phyloP scores from a whole-genome alignment of 2,888 invertebrate genomes.

The Lampropteryx suffumata region DNA sequence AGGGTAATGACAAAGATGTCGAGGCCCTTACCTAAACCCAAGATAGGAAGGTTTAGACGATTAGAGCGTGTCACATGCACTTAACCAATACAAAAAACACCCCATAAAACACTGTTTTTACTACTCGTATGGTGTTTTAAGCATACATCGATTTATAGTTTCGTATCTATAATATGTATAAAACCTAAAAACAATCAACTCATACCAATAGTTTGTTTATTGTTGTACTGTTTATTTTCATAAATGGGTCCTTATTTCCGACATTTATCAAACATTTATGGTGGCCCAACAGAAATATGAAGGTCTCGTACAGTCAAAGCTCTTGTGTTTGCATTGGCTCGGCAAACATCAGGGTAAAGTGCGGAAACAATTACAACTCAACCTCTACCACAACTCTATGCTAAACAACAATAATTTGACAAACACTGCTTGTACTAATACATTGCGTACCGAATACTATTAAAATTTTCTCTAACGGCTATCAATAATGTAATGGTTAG shows the following conservation, averaged over 20 bases:
- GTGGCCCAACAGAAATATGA: slow-evolving; percentile 48
- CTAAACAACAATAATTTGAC: slow-evolving; percentile 5
- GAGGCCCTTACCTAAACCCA: too few relatives aligned
- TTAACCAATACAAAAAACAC: too few relatives aligned
- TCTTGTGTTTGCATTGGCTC: slow-evolving; percentile 68
- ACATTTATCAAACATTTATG: slow-evolving; percentile 43
- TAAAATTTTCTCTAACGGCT: rapidly evolving
- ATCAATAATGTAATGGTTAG: slow-evolving; percentile 27
- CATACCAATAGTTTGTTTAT: too few relatives aligned
- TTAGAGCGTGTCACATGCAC: too few relatives aligned
- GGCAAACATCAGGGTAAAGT: slow-evolving; percentile 72
- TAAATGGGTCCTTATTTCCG: slow-evolving; percentile 8
- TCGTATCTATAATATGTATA: too few relatives aligned
- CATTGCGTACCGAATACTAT: slow-evolving; percentile 28
- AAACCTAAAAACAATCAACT: too few relatives aligned
- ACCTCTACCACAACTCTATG: slow-evolving; percentile 34
- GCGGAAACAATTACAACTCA: slow-evolving; percentile 73
- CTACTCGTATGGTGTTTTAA: too few relatives aligned
- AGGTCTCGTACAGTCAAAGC: slow-evolving; percentile 49
- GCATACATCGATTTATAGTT: too few relatives aligned
- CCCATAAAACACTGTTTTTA: too few relatives aligned
- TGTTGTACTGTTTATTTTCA: too few relatives aligned
- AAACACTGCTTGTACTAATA: slow-evolving; percentile 6
- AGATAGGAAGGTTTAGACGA: too few relatives aligned
- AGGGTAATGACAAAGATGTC: too few relatives aligned